These are phyloP conservation scores for Tylochromis polylepis DNA, from an alignment of 2,113 vertebrate genomes.

Conservation along the genomic window DNA sequence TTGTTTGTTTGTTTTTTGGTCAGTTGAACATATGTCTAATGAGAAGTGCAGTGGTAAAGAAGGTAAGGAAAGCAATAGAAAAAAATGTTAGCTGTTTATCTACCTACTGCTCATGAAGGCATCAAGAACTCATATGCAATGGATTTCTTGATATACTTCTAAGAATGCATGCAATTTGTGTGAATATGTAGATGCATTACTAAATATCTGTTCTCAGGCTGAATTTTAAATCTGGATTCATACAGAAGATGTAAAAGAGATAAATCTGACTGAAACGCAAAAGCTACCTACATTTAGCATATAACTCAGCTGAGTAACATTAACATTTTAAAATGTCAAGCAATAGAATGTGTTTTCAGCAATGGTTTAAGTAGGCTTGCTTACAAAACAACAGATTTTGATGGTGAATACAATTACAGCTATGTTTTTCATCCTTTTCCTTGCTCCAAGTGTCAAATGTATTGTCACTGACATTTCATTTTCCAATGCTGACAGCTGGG, in stretches of 20 bases:
- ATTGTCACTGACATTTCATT: slow-evolving; percentile 7
- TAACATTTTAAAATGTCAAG: slow-evolving; percentile 36
- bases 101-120: neutral
- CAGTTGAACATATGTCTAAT: slow-evolving; percentile 21
- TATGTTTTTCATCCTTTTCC: neutral
- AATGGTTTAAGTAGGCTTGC: slow-evolving; percentile 9
- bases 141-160: neutral
- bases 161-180: neutral
- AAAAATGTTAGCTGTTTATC: neutral
- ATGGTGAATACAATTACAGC: neutral
- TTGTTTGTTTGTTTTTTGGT: neutral
- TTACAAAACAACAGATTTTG: neutral
- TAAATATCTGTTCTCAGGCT: slow-evolving; percentile 35
- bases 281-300: neutral
- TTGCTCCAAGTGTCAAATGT: neutral
- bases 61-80: slow-evolving; percentile 23
- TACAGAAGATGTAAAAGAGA: neutral
- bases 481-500: slow-evolving; percentile 43
- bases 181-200: slow-evolving; percentile 25
- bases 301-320: slow-evolving; percentile 5
- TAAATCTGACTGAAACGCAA: neutral
- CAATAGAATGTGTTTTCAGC: slow-evolving; percentile 45
- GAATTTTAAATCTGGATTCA: slow-evolving; percentile 7
- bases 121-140: slow-evolving; percentile 35
- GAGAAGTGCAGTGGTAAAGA: slow-evolving; percentile 31